Base-by-base conservation (phyloP, 2,797 vertebrate species). In the Lycodopsis pacificus region DNA sequence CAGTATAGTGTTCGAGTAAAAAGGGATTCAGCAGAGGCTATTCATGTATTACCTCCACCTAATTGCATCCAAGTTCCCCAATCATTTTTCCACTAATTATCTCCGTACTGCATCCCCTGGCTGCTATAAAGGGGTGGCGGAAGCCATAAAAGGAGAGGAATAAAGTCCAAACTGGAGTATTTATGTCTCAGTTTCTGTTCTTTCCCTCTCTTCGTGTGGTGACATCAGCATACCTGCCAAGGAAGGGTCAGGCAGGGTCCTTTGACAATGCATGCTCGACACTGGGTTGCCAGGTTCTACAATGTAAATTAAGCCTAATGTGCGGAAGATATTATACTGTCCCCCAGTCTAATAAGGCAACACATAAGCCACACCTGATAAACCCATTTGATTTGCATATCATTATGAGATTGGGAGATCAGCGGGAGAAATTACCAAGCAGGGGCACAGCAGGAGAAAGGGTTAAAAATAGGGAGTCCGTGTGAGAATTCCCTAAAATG, bases 21-120 rank as follows among this genome's bases (percentile, higher is more conserved):
- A 68, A 46, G 20, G 25, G 54, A 54, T 69, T 65, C 70, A 73
- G 34, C 25, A 27, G 54, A 59, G 73, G 56, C 54, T 58, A 54
- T 58, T 75, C 6, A 2, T 71, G 68, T 73, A 65, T 76, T 30
- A 19, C 70, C 25, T 78, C 46, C 48, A 56, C 70, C 56, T 84
- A 77, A 76, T 85, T 89, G 57, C 73, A 72, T 82, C 80, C 53
- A 76, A 59, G n/a, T 82, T 81, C 49, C 32, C 42, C 56, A 76
- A 69, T 82, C 25, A 79, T 64, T 79, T 64, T 49, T 38, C 30
- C 8, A 63, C 77, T 75, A 79, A 81, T 84, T 80, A 79, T 76
- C 79, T 66, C 66, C 68, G 54, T 40, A 42, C 49, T 68, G 69
- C 57, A 20, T 79, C 73, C 58, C 69, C 48, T 63, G 58, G 51